Evolutionary conservation across 2,113 vertebrate species (phyloP), one percentile per base, ranked within the genome.

Genomic region (Thalassarche chlororhynchos): DNA sequence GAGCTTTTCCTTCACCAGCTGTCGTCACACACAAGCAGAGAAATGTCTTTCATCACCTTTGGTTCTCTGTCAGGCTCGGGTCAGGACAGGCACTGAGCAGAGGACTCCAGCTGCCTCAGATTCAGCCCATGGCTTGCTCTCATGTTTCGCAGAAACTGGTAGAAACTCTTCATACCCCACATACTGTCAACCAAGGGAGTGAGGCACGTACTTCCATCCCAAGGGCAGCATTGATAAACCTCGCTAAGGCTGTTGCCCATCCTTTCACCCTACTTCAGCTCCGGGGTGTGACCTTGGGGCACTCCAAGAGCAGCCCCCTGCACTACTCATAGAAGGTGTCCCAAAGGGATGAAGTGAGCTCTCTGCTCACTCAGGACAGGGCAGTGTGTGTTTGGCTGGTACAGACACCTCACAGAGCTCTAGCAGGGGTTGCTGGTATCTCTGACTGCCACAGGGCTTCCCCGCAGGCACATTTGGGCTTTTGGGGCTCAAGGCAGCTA

Each of bases 231-330:
- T 3, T 10, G 20, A 62, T 14, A 17, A 40, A 36, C 55, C 76
- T 29, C 2, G 1, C 64, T 31, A 17, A 54, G 60, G 58, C 60
- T 52, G 24, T 28, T 20, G 31, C 36, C 80, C 58, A 23, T 65
- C 57, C 64, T 60, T 64, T 52, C 71, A 16, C 61, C 60, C 47
- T 20, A 17, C 54, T 51, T 58, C 47, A 70, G 26, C 75, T 75
- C 38, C 1, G 0, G 21, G 18, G 3, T 13, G n/a, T 3, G 36
- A 38, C 29, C 61, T 2, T 32, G 31, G 75, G 32, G 15, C 12
- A 6, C 24, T 21, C 52, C 15, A 10, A 23, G 24, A 57, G 55
- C 72, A 31, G 25, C 60, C 21, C 8, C 1, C 54, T 38, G 34
- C 57, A 15, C 16, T 25, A 5, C 36, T 36, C 23, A 34, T 17